Evolutionary conservation across 2,888 invertebrate species (phyloP), one percentile per base, ranked within the genome.

Genomic region (Eledona agricola): DNA sequence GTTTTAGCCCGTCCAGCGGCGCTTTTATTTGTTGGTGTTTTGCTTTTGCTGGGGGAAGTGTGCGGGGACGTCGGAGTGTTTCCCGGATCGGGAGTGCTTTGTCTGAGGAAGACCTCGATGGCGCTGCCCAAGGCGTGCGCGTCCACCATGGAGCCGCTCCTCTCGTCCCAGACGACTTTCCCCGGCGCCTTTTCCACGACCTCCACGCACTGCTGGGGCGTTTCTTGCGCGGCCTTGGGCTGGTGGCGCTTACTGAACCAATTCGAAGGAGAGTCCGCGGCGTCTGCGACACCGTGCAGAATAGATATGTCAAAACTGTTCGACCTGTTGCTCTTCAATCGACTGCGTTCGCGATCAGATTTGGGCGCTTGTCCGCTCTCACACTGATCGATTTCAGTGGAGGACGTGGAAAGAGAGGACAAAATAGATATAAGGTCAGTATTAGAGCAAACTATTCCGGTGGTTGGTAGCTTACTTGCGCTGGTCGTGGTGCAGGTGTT

Each of bases 301-400:
- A 89, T 82, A 10, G 90, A 90, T 0, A 90, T 85, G 72, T 92
- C 91, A 66, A 92, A 91, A 73, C 91, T 92, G 74, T 90, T 91
- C 7, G 91, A 91, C 42, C 91, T 85, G 72, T 84, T 87, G 58
- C 85, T 87, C 57, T 84, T 85, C 47, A 87, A 77, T 38, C 82
- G 80, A 54, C 78, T 79, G 12, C 81, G 76, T 58, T 81, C 83
- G 49, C 84, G 83, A 50, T 80, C 69, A 29, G 20, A 2, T 35
- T 37, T 28, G 11, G 51, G 54, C 15, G 25, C 32, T 45, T 34
- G 58, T 56, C 56, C 64, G 60, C 17, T 81, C 42, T 83, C 87
- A 69, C 85, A 87, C 72, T 83, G 81, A 70, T 88, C 85, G 69
- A 90, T 89, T 72, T 91, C 91, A 47, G 86, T 88, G 22, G 90